A percentile compares a stretch with the other conserved stretches of the same genome.
phyloP scores from a whole-genome alignment of 2,888 invertebrate species.

The Julus scanicus region DNA sequence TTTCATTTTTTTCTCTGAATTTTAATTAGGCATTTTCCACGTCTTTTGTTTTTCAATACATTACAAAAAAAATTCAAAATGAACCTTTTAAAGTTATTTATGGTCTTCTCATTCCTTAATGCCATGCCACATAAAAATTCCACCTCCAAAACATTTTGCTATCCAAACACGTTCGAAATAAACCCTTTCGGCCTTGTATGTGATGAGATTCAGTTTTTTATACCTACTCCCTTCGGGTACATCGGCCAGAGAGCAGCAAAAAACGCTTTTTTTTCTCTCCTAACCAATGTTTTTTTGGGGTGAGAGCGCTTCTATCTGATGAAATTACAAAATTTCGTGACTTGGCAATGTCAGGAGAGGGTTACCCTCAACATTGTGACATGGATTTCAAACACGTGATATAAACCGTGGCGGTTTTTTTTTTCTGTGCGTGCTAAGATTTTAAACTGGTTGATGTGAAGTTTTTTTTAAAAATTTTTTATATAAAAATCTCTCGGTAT shows the following conservation, averaged over 20 bases:
- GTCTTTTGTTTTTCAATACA: slow-evolving; percentile 20
- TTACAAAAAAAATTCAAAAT: neutral
- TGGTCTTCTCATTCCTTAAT: slow-evolving; percentile 10
- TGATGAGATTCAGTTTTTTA: slow-evolving; percentile 38
- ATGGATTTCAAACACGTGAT: slow-evolving; percentile 15
- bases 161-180: slow-evolving; percentile 13
- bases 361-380: slow-evolving; percentile 39
- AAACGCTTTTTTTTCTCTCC: slow-evolving; percentile 14
- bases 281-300: slow-evolving; percentile 27
- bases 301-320: slow-evolving; percentile 20
- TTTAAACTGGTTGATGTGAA: slow-evolving; percentile 20
- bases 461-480: neutral
- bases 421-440: slow-evolving; percentile 13
- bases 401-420: neutral
- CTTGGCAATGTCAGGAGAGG: slow-evolving; percentile 34
- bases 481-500: neutral
- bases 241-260: neutral
- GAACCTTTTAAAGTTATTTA: slow-evolving; percentile 27
- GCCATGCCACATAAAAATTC: slow-evolving; percentile 24
- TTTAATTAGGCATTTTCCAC: slow-evolving; percentile 4
- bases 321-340: slow-evolving; percentile 1
- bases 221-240: slow-evolving; percentile 15
- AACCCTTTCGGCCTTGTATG: slow-evolving; percentile 34
- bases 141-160: slow-evolving; percentile 10
- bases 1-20: neutral